Evolutionary conservation across 2,888 invertebrate genomes (phyloP).

Genomic region (Amphipyra berbera): DNA sequence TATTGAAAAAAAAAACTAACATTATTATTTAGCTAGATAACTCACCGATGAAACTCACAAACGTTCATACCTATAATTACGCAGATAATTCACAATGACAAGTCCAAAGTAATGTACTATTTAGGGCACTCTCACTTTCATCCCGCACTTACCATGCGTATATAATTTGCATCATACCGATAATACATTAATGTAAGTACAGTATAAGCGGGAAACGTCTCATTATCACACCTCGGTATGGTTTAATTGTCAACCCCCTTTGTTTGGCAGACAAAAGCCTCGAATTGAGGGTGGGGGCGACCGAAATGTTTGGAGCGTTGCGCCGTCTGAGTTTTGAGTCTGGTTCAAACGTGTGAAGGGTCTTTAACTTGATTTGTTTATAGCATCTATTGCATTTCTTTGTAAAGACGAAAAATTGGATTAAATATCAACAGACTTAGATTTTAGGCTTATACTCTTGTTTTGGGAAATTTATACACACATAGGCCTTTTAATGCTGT

Average conservation of each 20-base stretch:
- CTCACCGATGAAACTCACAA: no score
- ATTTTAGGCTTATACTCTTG: no score
- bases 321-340: constrained; percentile 16
- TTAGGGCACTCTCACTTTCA: constrained; percentile 20
- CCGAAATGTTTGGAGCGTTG: constrained; percentile 55
- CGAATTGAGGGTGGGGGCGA: constrained; percentile 41
- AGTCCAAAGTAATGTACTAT: constrained; percentile 1
- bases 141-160: constrained; percentile 16
- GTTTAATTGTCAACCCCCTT: constrained; percentile 67
- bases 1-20: no score
- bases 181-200: constrained; percentile 46
- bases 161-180: constrained; percentile 34
- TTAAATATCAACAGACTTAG: no score
- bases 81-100: no score
- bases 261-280: constrained; percentile 66
- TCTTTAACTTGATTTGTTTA: constrained; percentile 11
- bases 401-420: no score
- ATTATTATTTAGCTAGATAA: no score
- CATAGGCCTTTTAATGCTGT: no score
- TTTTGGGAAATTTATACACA: no score
- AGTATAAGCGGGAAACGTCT: constrained; percentile 59
- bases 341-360: constrained; percentile 6
- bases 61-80: no score
- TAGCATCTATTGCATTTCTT: no score
- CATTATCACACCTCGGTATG: constrained; percentile 66